Percentiles rank a stretch among this genome's conserved stretches.
phyloP scores from a whole-genome alignment of 2,113 vertebrate species.

The Cygnus atratus region DNA sequence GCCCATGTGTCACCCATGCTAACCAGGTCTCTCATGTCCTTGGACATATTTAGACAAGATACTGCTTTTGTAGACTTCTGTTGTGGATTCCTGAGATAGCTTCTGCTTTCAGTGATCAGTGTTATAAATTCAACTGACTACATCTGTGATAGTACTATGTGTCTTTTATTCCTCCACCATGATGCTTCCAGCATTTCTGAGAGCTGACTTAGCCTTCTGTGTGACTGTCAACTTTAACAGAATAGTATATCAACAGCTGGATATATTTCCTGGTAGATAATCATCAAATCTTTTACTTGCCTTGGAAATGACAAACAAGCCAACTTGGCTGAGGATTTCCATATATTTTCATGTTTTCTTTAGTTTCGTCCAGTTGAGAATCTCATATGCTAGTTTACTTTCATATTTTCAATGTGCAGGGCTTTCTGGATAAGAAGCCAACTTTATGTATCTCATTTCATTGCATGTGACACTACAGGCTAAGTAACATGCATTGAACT shows the following conservation, averaged over 20 bases:
- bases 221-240: not conserved
- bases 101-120: not conserved
- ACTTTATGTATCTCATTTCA: not conserved
- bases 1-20: not conserved
- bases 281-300: not conserved
- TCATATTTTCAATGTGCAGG: constrained; percentile 11
- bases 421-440: constrained; percentile 3
- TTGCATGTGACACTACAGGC: not conserved
- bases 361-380: not conserved
- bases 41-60: not conserved
- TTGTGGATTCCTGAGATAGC: not conserved
- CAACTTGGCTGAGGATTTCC: constrained; percentile 18
- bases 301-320: not conserved
- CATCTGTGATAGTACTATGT: not conserved
- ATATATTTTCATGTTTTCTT: constrained; percentile 41
- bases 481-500: not conserved
- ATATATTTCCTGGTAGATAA: constrained; percentile 2
- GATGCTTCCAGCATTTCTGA: not conserved
- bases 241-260: constrained; percentile 5
- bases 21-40: not conserved
- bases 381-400: constrained; percentile 9
- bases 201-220: not conserved
- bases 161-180: not conserved
- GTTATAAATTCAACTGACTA: not conserved
- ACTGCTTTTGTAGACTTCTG: not conserved